Conservation (phyloP, 2,113 vertebrate species). For the Tamias sibiricus region DNA sequence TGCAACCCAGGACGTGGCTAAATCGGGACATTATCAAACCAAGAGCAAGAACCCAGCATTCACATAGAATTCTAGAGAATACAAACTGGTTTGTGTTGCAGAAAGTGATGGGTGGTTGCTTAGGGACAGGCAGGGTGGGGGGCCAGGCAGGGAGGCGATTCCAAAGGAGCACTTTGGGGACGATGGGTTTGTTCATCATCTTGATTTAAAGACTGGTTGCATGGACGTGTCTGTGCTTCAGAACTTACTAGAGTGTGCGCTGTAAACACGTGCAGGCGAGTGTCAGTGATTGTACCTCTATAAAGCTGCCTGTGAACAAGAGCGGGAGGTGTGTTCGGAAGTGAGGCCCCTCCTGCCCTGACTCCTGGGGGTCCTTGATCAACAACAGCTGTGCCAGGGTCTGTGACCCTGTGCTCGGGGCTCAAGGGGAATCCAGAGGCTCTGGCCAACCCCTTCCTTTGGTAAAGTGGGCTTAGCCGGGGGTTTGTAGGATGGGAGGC, state of each 20-base stretch:
- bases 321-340: not conserved
- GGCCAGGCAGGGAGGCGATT: not conserved
- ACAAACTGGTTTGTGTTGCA: not conserved
- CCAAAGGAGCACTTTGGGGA: not conserved
- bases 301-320: not conserved
- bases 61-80: not conserved
- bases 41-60: not conserved
- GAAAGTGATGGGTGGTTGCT: not conserved
- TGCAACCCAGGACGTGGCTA: fast-evolving
- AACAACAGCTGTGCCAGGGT: not conserved
- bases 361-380: not conserved
- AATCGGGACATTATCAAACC: fast-evolving
- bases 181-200: not conserved
- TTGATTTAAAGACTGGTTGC: not conserved
- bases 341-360: not conserved
- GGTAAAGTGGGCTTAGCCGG: not conserved
- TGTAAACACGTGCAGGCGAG: not conserved
- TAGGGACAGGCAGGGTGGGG: not conserved
- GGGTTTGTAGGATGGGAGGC: not conserved
- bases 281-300: not conserved
- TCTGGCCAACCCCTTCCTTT: not conserved
- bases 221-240: not conserved
- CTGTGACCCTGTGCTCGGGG: not conserved
- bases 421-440: too few species aligned
- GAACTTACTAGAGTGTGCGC: not conserved